These are phyloP conservation scores for Tamias sibiricus DNA, from an alignment of 2,113 vertebrate species.

Conservation along the genomic window DNA sequence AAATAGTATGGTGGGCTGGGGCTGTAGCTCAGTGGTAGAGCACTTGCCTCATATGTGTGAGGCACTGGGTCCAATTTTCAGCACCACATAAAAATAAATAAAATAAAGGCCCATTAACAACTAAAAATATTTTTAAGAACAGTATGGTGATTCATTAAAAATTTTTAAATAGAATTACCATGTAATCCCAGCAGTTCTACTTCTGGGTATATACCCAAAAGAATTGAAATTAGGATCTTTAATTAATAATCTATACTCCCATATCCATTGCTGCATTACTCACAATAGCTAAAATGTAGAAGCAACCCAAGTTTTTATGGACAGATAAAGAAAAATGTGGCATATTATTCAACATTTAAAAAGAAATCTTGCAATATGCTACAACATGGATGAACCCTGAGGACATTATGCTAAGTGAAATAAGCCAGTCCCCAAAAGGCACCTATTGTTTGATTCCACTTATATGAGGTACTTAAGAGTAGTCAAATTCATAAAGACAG, in stretches of 20 bases:
- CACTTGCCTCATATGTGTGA: too few relatives aligned
- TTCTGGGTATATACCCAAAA: background rate
- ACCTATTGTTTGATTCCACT: background rate
- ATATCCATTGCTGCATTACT: background rate
- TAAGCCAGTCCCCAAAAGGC: background rate
- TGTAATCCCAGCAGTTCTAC: conserved; percentile 5
- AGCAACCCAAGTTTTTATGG: background rate
- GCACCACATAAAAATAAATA: too few relatives aligned
- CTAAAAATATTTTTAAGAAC: background rate
- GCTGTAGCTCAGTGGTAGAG: too few relatives aligned
- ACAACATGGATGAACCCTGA: background rate
- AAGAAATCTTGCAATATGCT: background rate
- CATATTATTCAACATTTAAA: background rate
- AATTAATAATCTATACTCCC: background rate
- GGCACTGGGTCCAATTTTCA: too few relatives aligned
- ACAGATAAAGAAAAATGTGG: background rate
- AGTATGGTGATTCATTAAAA: background rate
- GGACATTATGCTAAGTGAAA: background rate
- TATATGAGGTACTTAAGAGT: background rate
- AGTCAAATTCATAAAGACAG: conserved; percentile 21
- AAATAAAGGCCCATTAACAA: too few relatives aligned
- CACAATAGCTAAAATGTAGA: background rate
- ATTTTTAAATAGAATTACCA: conserved; percentile 36
- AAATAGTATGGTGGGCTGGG: background rate
- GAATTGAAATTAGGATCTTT: background rate